Percentiles rank a stretch among this genome's conserved stretches.
Conservation (phyloP, 2,888 invertebrate species). For the Escarpia spicata region DNA sequence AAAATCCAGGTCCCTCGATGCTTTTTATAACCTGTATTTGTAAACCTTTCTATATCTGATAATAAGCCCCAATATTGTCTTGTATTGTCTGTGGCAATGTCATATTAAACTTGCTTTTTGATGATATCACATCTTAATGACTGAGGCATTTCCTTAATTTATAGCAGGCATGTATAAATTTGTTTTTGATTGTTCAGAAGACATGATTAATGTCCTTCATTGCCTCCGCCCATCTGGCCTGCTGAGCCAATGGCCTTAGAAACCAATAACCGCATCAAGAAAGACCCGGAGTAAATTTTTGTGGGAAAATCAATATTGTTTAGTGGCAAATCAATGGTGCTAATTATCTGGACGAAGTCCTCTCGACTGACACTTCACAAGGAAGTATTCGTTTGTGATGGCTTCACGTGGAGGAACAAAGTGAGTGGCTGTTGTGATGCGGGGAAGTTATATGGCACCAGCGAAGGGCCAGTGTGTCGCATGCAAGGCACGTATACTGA, state of each 20-base stretch:
- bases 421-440: background rate
- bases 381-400: background rate
- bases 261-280: background rate
- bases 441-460: background rate
- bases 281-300: background rate
- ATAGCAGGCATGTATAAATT: background rate
- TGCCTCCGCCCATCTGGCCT: background rate
- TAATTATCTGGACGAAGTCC: slow-evolving; percentile 4
- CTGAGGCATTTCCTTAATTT: background rate
- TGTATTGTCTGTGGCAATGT: background rate
- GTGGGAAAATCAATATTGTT: slow-evolving; percentile 10
- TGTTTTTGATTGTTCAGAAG: background rate
- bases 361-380: background rate
- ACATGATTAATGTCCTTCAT: background rate
- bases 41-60: no score
- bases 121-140: background rate
- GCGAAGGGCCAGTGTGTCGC: background rate
- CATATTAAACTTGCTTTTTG: background rate
- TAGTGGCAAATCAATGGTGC: background rate
- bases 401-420: background rate
- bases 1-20: no score
- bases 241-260: background rate
- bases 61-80: no score
- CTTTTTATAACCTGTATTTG: no score
- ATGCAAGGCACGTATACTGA: background rate